Conservation (phyloP, 2,113 vertebrate genomes). For the Peromyscus leucopus region DNA sequence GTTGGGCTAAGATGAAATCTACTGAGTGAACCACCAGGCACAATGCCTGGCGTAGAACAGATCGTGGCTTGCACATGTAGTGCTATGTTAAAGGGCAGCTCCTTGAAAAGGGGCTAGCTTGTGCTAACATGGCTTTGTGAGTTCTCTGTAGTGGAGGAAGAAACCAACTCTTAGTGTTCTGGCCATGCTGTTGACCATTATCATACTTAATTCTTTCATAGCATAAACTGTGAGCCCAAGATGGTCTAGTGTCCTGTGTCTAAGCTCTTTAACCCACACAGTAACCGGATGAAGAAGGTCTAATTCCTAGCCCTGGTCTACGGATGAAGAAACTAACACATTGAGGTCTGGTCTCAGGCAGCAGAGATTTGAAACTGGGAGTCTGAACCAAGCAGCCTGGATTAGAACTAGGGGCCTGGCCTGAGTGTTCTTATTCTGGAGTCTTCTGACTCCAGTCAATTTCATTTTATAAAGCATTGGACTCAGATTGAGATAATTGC, state of each 20-base stretch:
- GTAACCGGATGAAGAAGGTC: background rate
- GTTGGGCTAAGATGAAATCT: background rate
- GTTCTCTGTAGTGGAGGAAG: background rate
- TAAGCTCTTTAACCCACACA: background rate
- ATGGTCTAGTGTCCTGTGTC: background rate
- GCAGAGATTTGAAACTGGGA: background rate
- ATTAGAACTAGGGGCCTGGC: background rate
- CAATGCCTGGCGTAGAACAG: background rate
- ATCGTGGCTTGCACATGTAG: background rate
- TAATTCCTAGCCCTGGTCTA: background rate
- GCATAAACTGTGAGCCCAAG: background rate
- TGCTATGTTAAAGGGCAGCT: background rate
- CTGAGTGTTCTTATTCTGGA: background rate
- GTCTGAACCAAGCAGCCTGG: background rate
- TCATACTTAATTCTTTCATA: background rate
- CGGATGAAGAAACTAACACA: background rate
- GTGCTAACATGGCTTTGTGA: background rate
- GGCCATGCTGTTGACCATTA: background rate
- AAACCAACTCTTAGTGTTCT: background rate
- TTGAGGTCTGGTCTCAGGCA: background rate
- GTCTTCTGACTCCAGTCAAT: background rate
- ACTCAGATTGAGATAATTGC: background rate
- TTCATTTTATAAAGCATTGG: conserved; percentile 1
- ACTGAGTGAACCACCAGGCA: background rate
- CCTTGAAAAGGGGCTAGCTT: background rate